phyloP scores from a whole-genome alignment of 2,113 vertebrate species.

The Podocnemis expansa region DNA sequence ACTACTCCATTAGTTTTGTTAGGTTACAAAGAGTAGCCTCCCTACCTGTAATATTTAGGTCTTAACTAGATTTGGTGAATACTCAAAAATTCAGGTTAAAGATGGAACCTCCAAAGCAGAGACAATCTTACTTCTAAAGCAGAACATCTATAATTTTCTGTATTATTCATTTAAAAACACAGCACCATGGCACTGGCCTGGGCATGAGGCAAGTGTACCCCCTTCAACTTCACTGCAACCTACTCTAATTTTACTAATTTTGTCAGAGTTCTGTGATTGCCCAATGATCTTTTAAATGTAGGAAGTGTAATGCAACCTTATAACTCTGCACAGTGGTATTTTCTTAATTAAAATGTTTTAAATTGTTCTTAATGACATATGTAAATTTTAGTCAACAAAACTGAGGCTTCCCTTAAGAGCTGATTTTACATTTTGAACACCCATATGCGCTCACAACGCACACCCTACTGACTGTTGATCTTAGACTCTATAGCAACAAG shows the following conservation, averaged over 20 bases:
- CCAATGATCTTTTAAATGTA: neutral
- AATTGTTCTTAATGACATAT: slow-evolving; percentile 14
- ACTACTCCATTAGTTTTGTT: too few relatives aligned
- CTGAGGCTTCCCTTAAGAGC: neutral
- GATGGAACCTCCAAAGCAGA: neutral
- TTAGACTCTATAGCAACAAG: slow-evolving; percentile 89
- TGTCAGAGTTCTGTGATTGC: neutral
- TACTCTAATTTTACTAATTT: too few relatives aligned
- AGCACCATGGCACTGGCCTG: too few relatives aligned
- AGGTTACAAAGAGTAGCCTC: too few relatives aligned
- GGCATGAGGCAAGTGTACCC: too few relatives aligned
- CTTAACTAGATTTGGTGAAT: too few relatives aligned
- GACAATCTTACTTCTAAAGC: neutral
- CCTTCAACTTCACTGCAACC: too few relatives aligned
- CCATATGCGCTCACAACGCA: slow-evolving; percentile 46
- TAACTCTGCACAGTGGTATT: neutral
- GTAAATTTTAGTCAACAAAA: slow-evolving; percentile 57
- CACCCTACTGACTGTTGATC: slow-evolving; percentile 78
- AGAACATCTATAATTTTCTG: too few relatives aligned
- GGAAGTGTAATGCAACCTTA: neutral
- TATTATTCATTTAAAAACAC: too few relatives aligned
- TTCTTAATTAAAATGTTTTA: neutral
- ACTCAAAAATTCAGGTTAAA: too few relatives aligned
- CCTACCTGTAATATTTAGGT: too few relatives aligned
- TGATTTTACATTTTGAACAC: slow-evolving; percentile 52